phyloP scores from a whole-genome alignment of 2,888 invertebrate genomes.

The Actias luna region DNA sequence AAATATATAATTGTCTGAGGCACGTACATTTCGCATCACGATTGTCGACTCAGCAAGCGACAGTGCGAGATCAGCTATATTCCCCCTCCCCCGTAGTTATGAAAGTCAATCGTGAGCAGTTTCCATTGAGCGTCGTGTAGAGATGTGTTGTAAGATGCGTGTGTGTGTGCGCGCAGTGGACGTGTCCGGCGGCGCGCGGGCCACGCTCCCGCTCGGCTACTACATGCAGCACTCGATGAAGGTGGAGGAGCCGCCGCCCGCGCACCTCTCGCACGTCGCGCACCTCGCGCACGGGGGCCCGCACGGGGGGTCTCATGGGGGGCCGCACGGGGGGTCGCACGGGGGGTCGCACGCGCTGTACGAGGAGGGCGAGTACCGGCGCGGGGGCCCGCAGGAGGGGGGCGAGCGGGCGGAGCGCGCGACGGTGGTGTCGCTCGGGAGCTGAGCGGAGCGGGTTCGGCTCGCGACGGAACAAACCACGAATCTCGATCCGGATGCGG shows the following conservation, averaged over 20 bases:
- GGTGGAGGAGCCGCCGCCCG: slow-evolving; percentile 64
- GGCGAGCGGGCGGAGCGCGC: slow-evolving; percentile 71
- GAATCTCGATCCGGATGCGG: slow-evolving; percentile 19
- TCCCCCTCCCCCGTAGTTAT: too few relatives aligned
- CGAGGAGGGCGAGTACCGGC: slow-evolving; percentile 54
- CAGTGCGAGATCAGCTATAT: too few relatives aligned
- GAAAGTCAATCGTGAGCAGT: too few relatives aligned
- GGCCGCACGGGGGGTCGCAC: slow-evolving; percentile 30
- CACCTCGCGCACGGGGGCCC: slow-evolving; percentile 23
- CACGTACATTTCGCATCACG: too few relatives aligned
- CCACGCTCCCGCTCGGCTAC: slow-evolving; percentile 57
- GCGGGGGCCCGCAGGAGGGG: slow-evolving; percentile 33
- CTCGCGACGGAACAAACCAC: slow-evolving; percentile 18
- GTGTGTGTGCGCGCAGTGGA: slow-evolving; percentile 29
- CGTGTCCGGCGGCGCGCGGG: slow-evolving; percentile 40
- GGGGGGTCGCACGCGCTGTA: slow-evolving; percentile 43
- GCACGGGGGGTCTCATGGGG: neutral
- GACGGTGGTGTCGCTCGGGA: slow-evolving; percentile 78
- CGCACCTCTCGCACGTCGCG: slow-evolving; percentile 42
- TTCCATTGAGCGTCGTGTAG: too few relatives aligned
- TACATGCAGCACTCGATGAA: slow-evolving; percentile 62
- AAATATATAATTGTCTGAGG: too few relatives aligned
- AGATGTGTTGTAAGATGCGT: neutral
- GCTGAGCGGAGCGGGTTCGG: slow-evolving; percentile 51
- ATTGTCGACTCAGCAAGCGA: too few relatives aligned